Evolutionary conservation across 2,888 invertebrate species (phyloP).

Genomic region (Chrysomela aeneicollis): DNA sequence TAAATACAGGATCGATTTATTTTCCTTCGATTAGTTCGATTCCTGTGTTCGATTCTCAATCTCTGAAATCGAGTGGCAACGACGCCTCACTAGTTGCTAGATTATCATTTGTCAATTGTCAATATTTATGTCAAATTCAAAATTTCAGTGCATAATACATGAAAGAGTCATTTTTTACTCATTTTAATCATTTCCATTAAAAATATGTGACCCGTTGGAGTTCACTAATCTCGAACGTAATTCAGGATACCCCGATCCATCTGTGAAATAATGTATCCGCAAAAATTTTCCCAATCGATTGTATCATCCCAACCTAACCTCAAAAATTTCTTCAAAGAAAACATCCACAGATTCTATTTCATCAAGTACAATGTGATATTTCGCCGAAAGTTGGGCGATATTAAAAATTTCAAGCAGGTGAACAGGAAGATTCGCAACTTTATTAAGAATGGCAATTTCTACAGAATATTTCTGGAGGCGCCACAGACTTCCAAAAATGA

Average conservation of each 20-base stretch:
- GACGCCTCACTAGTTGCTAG: no score
- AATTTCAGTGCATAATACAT: conserved; percentile 5
- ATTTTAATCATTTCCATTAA: conserved; percentile 25
- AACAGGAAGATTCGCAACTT: conserved; percentile 41
- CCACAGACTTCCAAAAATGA: conserved; percentile 53
- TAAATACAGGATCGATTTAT: no score
- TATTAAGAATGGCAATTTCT: conserved; percentile 40
- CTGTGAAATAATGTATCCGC: conserved; percentile 41
- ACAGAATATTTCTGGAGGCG: conserved; percentile 30
- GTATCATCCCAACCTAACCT: conserved; percentile 53
- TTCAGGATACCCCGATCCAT: conserved; percentile 7
- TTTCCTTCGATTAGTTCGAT: no score
- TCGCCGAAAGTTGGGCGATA: conserved; percentile 45
- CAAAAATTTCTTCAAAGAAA: conserved; percentile 46
- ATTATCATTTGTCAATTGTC: not conserved
- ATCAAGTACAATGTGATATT: conserved; percentile 44
- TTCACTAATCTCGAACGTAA: not conserved
- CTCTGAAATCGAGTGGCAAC: no score
- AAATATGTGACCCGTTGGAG: not conserved
- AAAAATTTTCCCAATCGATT: conserved; percentile 42
- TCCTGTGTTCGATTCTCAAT: no score
- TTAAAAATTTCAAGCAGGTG: conserved; percentile 38
- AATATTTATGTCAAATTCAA: not conserved
- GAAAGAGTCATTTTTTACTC: conserved; percentile 14
- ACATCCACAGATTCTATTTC: conserved; percentile 33